phyloP scores from a whole-genome alignment of 2,888 invertebrate genomes.

The Thecophora atra region DNA sequence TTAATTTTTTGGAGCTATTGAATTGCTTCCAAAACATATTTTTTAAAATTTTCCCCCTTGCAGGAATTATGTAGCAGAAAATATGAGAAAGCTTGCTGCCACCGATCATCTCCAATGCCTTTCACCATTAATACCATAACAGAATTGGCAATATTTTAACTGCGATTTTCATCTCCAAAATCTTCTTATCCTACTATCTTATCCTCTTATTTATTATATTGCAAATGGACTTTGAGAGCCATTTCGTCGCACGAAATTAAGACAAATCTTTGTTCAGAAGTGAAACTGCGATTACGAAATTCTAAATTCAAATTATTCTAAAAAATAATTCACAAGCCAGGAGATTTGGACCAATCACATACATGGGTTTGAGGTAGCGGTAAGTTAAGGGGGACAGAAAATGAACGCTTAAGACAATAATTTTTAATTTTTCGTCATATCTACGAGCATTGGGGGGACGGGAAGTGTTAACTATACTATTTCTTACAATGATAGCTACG shows the following conservation, averaged over 20 bases:
- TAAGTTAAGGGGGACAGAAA: slow-evolving; percentile 27
- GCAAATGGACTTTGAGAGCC: slow-evolving; percentile 2
- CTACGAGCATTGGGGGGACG: slow-evolving; percentile 22
- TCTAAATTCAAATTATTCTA: slow-evolving; percentile 9
- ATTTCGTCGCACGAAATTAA: slow-evolving; percentile 6
- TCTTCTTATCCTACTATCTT: too few relatives aligned
- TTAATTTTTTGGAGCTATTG: too few relatives aligned
- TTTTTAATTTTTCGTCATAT: slow-evolving; percentile 26
- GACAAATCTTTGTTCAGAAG: background rate
- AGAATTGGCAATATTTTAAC: too few relatives aligned
- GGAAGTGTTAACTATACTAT: slow-evolving; percentile 1
- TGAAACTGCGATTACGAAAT: slow-evolving; percentile 5
- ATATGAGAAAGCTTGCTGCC: too few relatives aligned
- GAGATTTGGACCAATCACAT: slow-evolving; percentile 21
- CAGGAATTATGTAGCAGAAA: too few relatives aligned
- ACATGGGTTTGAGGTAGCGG: slow-evolving; percentile 11
- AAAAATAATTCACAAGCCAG: slow-evolving; percentile 18
- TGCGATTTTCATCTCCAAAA: too few relatives aligned
- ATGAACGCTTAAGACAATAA: slow-evolving; percentile 15
- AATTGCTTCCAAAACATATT: too few relatives aligned
- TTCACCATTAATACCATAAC: too few relatives aligned
- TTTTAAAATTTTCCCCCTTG: too few relatives aligned
- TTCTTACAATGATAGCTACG: background rate
- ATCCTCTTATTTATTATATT: background rate
- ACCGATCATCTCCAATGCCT: too few relatives aligned